These are phyloP conservation scores for Cephalopterus ornatus DNA, from an alignment of 2,113 vertebrate genomes.

Conservation along the genomic window DNA sequence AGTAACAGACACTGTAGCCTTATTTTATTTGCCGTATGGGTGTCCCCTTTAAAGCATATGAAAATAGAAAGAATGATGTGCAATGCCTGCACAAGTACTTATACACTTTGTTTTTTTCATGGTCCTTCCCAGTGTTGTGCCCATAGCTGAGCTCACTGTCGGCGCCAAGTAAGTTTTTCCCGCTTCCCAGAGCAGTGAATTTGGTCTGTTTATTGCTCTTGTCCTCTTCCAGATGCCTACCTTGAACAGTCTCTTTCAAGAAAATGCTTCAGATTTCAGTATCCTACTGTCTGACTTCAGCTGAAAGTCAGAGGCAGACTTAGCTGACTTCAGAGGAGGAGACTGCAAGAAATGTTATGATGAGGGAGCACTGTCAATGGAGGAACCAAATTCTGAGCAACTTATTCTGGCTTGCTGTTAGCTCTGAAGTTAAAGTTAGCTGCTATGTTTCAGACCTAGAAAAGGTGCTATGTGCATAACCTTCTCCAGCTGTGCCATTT, in stretches of 20 bases:
- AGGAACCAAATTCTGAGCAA: background rate
- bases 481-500: background rate
- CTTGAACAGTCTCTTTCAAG: background rate
- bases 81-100: background rate
- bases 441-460: background rate
- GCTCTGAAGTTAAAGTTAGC: background rate
- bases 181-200: background rate
- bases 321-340: background rate
- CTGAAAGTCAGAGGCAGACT: background rate
- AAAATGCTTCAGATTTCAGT: background rate
- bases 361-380: background rate
- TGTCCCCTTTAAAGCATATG: background rate
- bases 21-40: background rate
- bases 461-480: background rate
- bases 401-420: background rate
- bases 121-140: background rate
- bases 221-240: background rate
- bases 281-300: background rate
- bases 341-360: background rate
- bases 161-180: background rate
- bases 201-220: background rate
- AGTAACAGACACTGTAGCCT: background rate
- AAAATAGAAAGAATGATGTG: background rate
- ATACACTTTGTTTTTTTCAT: fast-evolving
- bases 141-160: background rate